Evolutionary conservation across 2,888 invertebrate species (phyloP), one percentile per base, ranked within the genome.

Genomic region (Temnothorax rugatulus): DNA sequence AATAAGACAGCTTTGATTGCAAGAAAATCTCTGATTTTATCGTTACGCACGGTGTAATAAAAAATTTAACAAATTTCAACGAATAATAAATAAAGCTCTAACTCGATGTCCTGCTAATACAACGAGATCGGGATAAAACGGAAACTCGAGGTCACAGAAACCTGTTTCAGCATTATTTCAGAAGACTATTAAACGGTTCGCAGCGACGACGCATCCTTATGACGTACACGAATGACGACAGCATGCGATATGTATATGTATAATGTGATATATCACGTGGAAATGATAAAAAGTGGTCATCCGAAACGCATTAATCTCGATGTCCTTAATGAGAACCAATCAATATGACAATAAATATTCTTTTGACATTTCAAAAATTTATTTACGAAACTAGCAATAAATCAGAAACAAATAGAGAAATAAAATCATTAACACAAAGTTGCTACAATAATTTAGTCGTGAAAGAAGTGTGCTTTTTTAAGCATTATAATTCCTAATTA

Each of bases 81-180:
- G 9, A 68, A 1, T 44, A 29, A 29, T 29, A 4, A 29, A 29
- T 29, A 4, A 34, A 71, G 4, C 7, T 47, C 44, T 0, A 71
- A 9, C 11, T 52, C 38, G 13, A n/a, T 25, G 18, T 47, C 15
- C 21, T 59, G 18, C 18, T 7, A 79, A n/a, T 44, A 71, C 34
- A 59, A 34, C 13, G 25, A 29, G 47, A 47, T 57, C 21, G 8
- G 41, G n/a, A 79, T 71, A 71, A 44, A 47, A 52, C 57, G 38
- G 15, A 34, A 71, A 79, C 29, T 13, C 47, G 59, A 79, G 47
- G 18, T 21, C 59, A 9, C 21, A 71, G 59, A 79, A 82, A 82
- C 77, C 82, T 82, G 82, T 82, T 82, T 63, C 4, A 21, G 5
- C 8, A 61, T 63, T 73, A 75, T 82, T 82, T 74, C 52, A 64